Percentiles rank a stretch among this genome's conserved stretches.
These are phyloP conservation scores for Rhinoptilus africanus DNA, from an alignment of 2,113 vertebrate species.

Conservation along the genomic window DNA sequence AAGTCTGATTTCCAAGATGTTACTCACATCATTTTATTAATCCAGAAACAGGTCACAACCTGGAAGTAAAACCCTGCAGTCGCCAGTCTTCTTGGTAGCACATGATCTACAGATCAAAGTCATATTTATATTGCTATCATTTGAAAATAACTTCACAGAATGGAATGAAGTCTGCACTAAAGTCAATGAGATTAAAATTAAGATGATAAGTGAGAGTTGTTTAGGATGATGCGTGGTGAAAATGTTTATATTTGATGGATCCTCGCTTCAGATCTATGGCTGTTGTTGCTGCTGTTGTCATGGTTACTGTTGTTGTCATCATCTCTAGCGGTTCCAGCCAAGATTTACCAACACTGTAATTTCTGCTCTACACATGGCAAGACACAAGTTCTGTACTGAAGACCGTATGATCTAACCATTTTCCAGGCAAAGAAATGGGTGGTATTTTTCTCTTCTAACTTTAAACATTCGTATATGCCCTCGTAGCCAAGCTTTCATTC, in stretches of 20 bases:
- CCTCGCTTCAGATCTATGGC: neutral
- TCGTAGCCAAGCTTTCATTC: neutral
- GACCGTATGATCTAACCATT: neutral
- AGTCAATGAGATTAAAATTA: conserved; percentile 29
- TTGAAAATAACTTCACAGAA: conserved; percentile 20
- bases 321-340: neutral
- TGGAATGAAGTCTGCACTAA: neutral
- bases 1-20: neutral
- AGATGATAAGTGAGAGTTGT: neutral
- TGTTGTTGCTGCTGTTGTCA: neutral
- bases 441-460: neutral
- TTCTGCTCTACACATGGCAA: neutral
- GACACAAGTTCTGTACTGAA: neutral
- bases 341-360: neutral
- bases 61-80: conserved; percentile 9
- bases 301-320: neutral
- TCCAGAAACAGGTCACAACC: conserved; percentile 13
- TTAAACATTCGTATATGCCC: neutral
- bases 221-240: neutral
- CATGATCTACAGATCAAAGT: conserved; percentile 23
- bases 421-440: neutral
- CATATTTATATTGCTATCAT: neutral
- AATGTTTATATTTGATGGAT: neutral
- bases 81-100: neutral
- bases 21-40: neutral